Percentiles rank a stretch among this genome's conserved stretches.
Evolutionary conservation across 2,797 vertebrate species (phyloP).

Genomic region (Kryptopterus vitreolus): DNA sequence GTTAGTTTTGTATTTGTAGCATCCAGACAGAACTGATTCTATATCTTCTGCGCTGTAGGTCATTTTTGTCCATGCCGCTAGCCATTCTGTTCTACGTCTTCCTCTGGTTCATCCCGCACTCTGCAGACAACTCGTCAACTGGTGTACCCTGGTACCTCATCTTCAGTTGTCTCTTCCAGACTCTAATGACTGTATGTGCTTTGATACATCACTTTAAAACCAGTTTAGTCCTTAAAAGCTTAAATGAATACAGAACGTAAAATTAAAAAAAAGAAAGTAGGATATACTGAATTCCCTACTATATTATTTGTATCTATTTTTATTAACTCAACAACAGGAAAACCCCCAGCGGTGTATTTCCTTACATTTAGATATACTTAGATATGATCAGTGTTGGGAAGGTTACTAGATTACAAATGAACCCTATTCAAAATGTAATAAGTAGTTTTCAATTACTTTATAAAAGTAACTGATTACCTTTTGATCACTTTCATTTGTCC

Average conservation of each 20-base stretch:
- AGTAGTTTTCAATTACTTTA: no score
- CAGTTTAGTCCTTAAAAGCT: not conserved
- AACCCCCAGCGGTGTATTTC: no score
- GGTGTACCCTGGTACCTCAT: constrained; percentile 73
- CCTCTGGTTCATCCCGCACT: constrained; percentile 70
- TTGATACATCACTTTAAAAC: not conserved
- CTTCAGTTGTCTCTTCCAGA: constrained; percentile 74
- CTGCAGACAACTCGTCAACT: constrained; percentile 53
- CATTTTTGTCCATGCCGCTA: constrained; percentile 69
- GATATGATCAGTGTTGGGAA: no score
- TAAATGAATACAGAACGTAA: not conserved
- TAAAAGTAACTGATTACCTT: no score
- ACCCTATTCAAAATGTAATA: no score
- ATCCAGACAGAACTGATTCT: not conserved
- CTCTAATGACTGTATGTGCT: constrained; percentile 75
- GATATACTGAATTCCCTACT: not conserved
- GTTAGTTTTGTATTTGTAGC: not conserved
- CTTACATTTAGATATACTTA: no score
- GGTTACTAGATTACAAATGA: no score
- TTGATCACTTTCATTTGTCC: no score
- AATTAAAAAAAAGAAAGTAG: not conserved
- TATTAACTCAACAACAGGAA: not conserved
- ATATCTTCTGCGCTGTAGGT: constrained; percentile 58
- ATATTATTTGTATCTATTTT: not conserved
- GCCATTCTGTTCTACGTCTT: constrained; percentile 68